Evolutionary conservation across 2,113 vertebrate genomes (phyloP), one percentile per base, ranked within the genome.

Genomic region (Lycocorax pyrrhopterus): DNA sequence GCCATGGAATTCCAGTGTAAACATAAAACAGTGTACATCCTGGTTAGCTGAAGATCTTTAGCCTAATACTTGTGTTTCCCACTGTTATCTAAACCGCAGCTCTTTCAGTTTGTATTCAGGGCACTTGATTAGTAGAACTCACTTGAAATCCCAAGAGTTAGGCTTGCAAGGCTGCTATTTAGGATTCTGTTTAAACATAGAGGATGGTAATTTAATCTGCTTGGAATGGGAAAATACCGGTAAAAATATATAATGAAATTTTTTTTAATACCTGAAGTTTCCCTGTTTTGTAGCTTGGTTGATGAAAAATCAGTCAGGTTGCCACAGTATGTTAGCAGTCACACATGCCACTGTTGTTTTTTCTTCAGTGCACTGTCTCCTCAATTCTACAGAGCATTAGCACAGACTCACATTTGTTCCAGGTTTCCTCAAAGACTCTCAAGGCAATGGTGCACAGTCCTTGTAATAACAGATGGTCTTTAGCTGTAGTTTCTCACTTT

Each of bases 401-500:
- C 43, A 41, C 17, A 46, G 55, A 75, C 29, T 23, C 20, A 39
- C 29, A 53, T 43, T 27, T 18, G 2, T 52, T 73, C 22, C 37
- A 52, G 52, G 21, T 49, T 95, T 91, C 12, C 74, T 80, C 75
- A 90, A 58, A 90, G 63, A 2, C n/a, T 94, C 53, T 69, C n/a
- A 62, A 41, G 37, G 87, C 56, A 43, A 26, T 21, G 46, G 37
- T 79, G 63, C 62, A 46, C 49, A 41, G 21, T 68, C 62, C 60
- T 85, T 64, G 49, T 8, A 68, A 4, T 37, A 85, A 73, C 94
- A 96, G 90, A 94, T 94, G 94, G 82, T 88, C 63, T 88, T 80
- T 17, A 86, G n/a, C 46, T 59, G 58, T 7, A 71, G 59, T 67
- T 76, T 76, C 6, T 1, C 67, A 49, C 43, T 77, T 94, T 35